Evolutionary conservation across 1,140 invertebrate species (phyloP).

Genomic region (Sipha flava): DNA sequence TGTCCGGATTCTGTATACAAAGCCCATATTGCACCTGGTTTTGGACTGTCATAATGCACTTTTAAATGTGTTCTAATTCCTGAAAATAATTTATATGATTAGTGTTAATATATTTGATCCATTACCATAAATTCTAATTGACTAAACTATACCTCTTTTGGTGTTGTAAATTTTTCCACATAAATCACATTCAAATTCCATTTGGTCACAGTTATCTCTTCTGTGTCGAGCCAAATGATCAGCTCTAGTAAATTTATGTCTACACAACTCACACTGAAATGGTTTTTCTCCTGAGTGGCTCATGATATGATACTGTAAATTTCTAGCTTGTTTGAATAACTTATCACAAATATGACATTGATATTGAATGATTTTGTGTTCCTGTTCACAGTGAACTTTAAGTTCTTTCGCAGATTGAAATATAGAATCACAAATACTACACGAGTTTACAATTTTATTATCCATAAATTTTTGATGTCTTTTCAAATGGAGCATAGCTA

Average conservation of each 20-base stretch:
- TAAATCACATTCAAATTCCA: slow-evolving; percentile 25
- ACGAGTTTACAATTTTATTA: not conserved
- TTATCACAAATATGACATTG: slow-evolving; percentile 92
- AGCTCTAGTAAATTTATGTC: slow-evolving; percentile 71
- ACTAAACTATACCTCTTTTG: slow-evolving; percentile 2
- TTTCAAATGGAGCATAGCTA: slow-evolving; percentile 9
- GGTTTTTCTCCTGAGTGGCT: slow-evolving; percentile 79
- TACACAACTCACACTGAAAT: slow-evolving; percentile 76
- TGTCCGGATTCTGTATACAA: slow-evolving; percentile 82
- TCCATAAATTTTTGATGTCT: slow-evolving; percentile 5
- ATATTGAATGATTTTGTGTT: slow-evolving; percentile 48
- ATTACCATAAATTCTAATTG: not conserved
- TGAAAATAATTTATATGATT: not conserved
- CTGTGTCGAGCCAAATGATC: slow-evolving; percentile 13
- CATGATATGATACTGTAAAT: slow-evolving; percentile 85
- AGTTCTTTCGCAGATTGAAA: slow-evolving; percentile 3
- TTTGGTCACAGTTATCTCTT: slow-evolving; percentile 10
- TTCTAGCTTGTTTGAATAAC: slow-evolving; percentile 86
- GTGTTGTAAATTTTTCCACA: slow-evolving; percentile 24
- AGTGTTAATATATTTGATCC: not conserved
- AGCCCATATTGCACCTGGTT: not conserved
- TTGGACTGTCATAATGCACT: slow-evolving; percentile 23
- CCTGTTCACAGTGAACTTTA: not conserved
- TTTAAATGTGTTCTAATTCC: slow-evolving; percentile 25
- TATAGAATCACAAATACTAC: not conserved